Conservation (phyloP, 1,140 invertebrate genomes). For the Megalopta genalis region DNA sequence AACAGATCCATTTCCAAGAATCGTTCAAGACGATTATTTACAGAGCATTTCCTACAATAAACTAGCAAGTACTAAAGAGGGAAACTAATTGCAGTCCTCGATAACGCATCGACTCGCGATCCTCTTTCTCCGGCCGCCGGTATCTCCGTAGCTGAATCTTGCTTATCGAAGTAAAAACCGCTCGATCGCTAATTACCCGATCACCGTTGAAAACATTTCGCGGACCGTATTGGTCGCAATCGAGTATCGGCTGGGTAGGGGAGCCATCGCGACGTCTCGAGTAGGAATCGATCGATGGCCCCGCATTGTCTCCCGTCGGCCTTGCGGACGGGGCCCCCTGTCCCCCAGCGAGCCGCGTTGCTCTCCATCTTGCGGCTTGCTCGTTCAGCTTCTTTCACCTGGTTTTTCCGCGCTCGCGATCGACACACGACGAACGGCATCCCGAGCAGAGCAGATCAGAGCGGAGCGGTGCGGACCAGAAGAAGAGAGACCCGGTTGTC, state of each 20-base stretch:
- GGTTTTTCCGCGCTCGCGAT: constrained; percentile 1
- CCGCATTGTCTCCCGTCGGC: constrained; percentile 63
- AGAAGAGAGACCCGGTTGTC: constrained; percentile 2
- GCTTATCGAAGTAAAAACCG: neutral
- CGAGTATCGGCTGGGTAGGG: neutral
- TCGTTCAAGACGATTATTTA: no score
- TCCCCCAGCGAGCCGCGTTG: neutral
- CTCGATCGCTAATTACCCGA: neutral
- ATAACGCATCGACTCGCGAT: constrained; percentile 27
- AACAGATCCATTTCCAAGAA: no score
- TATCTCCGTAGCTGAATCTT: neutral
- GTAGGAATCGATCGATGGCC: constrained; percentile 59
- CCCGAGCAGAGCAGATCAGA: no score
- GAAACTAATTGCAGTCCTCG: neutral
- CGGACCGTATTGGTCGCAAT: constrained; percentile 11
- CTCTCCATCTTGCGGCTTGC: neutral
- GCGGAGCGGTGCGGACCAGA: no score
- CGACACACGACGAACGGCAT: neutral
- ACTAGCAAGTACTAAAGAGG: no score
- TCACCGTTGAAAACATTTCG: constrained; percentile 1
- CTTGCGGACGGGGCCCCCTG: constrained; percentile 16
- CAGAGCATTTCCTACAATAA: no score
- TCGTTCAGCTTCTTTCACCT: constrained; percentile 7
- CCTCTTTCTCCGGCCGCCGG: neutral
- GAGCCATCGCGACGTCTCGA: constrained; percentile 6